Conservation (phyloP, 2,797 vertebrate species). For the Aratinga solstitialis region DNA sequence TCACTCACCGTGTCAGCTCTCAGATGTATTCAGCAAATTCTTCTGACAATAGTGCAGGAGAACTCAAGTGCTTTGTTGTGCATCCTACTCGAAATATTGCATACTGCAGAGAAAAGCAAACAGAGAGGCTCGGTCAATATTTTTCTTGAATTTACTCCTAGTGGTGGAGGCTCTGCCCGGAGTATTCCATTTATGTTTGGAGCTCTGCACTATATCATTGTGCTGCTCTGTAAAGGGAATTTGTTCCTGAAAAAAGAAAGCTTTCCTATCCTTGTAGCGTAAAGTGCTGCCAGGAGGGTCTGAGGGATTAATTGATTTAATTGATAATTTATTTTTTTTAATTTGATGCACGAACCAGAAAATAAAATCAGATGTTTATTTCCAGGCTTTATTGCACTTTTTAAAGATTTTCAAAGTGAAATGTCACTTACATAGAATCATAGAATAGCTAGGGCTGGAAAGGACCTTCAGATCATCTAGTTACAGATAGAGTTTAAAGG, state of each 20-base stretch:
- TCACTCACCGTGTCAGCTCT: conserved; percentile 40
- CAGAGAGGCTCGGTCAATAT: conserved; percentile 48
- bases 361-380: not conserved
- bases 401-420: not conserved
- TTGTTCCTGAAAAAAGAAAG: conserved; percentile 4
- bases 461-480: not conserved
- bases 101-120: conserved; percentile 58
- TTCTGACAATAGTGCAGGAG: conserved; percentile 58
- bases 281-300: not conserved
- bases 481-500: not conserved
- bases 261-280: not conserved
- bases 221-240: conserved; percentile 50
- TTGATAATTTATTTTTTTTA: not conserved
- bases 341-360: not conserved
- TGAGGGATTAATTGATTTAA: not conserved
- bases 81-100: conserved; percentile 64
- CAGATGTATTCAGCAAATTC: conserved; percentile 60
- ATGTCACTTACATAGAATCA: not conserved
- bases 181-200: conserved; percentile 57
- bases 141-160: conserved; percentile 70
- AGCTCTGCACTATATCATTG: conserved; percentile 49
- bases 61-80: conserved; percentile 44
- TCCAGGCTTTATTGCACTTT: not conserved
- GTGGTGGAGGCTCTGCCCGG: conserved; percentile 20
- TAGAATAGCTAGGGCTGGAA: not conserved